Percentiles rank a stretch among this genome's conserved stretches.
These are phyloP conservation scores for Micropoecilia bifurca DNA, from an alignment of 2,797 vertebrate genomes.

Conservation along the genomic window DNA sequence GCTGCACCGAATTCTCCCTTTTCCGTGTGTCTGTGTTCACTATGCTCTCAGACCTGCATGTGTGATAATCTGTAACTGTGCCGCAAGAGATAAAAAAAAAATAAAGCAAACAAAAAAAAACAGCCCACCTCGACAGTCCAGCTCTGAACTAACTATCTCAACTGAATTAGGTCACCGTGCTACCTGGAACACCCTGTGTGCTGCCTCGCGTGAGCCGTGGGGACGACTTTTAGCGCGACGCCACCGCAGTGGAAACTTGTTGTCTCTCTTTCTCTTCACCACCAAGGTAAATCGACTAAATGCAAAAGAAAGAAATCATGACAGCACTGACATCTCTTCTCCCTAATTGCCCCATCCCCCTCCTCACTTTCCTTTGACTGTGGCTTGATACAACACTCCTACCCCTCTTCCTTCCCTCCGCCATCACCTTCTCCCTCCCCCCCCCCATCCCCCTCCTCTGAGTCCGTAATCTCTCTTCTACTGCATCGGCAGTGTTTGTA, in stretches of 20 bases:
- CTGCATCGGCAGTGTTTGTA: constrained; percentile 55
- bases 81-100: constrained; percentile 31
- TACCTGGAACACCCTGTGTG: constrained; percentile 71
- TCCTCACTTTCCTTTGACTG: constrained; percentile 69
- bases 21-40: constrained; percentile 74
- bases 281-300: constrained; percentile 72
- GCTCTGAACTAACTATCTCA: constrained; percentile 83
- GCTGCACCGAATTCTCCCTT: constrained; percentile 64
- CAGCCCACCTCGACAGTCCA: constrained; percentile 43
- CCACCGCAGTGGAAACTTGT: constrained; percentile 73
- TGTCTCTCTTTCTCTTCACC: constrained; percentile 70
- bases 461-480: constrained; percentile 55
- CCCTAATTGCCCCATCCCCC: constrained; percentile 61
- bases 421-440: constrained; percentile 36
- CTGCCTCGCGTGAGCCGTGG: constrained; percentile 67
- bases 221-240: constrained; percentile 79
- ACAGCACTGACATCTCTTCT: constrained; percentile 74
- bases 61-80: constrained; percentile 66
- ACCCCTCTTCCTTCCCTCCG: constrained; percentile 22
- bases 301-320: constrained; percentile 39
- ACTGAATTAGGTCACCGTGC: constrained; percentile 84
- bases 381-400: constrained; percentile 69
- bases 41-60: constrained; percentile 77
- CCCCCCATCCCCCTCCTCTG: neutral
- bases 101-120: neutral